Evolutionary conservation across 1,140 invertebrate genomes (phyloP), one percentile per base, ranked within the genome.

Genomic region (Apis laboriosa): DNA sequence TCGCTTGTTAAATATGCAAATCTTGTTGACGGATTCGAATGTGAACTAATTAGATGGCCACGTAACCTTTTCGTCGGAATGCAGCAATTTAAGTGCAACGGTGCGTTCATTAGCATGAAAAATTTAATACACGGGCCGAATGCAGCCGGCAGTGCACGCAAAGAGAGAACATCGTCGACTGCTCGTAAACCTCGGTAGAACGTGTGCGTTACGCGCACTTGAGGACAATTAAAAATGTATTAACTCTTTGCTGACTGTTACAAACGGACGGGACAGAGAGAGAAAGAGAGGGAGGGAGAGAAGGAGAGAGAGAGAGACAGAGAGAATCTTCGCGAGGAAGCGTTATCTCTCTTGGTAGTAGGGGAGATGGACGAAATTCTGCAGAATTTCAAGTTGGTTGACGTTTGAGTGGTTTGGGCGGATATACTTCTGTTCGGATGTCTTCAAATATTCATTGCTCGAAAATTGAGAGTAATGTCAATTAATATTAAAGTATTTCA

Each of bases 151-250:
- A 43, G 64, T 34, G 53, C 28, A 58, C 11, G 60, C 66, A 70
- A 70, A 70, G 66, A 56, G 53, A 71, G 53, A 70, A 2, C 24
- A 28, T 49, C 53, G 11, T 11, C n/a, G n/a, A 13, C 34, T n/a
- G 61, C 28, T 77, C 53, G 64, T 68, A 58, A 77, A 68, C 53
- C 51, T 28, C 11, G 28, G 49, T 8, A 49, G 76, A 77, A 68
- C 21, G 51, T 55, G 53, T 34, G 8, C 55, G 19, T 24, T 66
- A 60, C 55, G 70, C 64, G 55, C 66, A 58, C 55, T 70, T 70
- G 64, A 58, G 34, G n/a, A 70, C 77, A 78, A 78, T 78, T 78
- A 78, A 78, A 78, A 78, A 78, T 70, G 66, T 78, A 78, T 78
- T 70, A 58, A 58, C 53, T 58, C 43, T 51, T 68, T 70, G 77